These are phyloP conservation scores for Thermophis baileyi DNA, from an alignment of 2,113 vertebrate genomes.

Conservation along the genomic window DNA sequence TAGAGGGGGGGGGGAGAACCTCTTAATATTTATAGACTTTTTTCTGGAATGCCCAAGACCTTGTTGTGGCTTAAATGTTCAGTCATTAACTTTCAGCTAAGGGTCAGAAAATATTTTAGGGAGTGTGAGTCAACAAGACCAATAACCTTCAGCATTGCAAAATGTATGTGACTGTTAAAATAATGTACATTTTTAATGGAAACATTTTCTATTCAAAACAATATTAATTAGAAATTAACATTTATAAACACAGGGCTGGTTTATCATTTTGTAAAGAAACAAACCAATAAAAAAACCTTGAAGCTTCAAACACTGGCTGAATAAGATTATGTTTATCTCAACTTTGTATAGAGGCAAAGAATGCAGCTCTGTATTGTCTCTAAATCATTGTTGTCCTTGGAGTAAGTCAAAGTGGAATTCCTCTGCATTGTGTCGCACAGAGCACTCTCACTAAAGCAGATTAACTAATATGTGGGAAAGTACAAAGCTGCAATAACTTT, in stretches of 20 bases:
- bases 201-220: neutral
- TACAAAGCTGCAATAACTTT: slow-evolving; percentile 20
- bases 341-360: neutral
- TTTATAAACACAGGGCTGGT: slow-evolving; percentile 5
- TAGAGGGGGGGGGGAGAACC: rapidly evolving
- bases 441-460: slow-evolving; percentile 8
- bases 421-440: slow-evolving; percentile 34
- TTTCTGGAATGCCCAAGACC: neutral
- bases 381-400: slow-evolving; percentile 20
- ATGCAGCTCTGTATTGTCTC: neutral
- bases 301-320: slow-evolving; percentile 14
- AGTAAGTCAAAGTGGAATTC: slow-evolving; percentile 28
- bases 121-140: slow-evolving; percentile 6
- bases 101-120: slow-evolving; percentile 20
- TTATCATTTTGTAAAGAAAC: neutral
- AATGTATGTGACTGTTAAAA: slow-evolving; percentile 21
- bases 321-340: neutral
- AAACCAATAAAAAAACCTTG: neutral
- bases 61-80: neutral
- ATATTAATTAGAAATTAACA: neutral
- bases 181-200: neutral
- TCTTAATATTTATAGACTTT: neutral
- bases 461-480: slow-evolving; percentile 51
- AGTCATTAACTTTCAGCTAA: slow-evolving; percentile 33
- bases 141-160: slow-evolving; percentile 23